Conservation (phyloP, 2,797 vertebrate genomes). For the Choloepus didactylus region DNA sequence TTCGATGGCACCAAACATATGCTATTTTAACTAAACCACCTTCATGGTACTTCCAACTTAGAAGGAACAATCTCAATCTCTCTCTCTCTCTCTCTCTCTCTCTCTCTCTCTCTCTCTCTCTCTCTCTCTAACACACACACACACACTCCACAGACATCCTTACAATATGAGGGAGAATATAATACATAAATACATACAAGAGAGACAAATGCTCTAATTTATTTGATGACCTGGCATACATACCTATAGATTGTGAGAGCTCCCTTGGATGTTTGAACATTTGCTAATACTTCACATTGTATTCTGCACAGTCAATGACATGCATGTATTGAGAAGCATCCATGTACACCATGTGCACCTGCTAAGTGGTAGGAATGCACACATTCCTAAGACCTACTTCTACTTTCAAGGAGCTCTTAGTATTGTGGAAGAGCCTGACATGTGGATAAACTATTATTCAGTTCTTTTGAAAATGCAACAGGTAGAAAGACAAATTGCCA, state of each 20-base stretch:
- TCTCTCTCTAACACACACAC: background rate
- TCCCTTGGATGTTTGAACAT: background rate
- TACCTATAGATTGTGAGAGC: background rate
- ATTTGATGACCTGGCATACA: background rate
- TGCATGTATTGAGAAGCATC: background rate
- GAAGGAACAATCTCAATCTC: background rate
- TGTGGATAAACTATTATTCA: background rate
- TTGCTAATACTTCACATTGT: background rate
- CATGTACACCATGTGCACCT: background rate
- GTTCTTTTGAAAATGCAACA: constrained; percentile 43
- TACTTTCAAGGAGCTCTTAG: background rate
- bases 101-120: background rate
- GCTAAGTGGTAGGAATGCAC: background rate
- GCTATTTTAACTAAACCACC: background rate
- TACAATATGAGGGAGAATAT: background rate
- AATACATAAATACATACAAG: background rate
- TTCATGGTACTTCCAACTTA: background rate
- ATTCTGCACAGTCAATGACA: background rate
- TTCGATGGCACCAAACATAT: background rate
- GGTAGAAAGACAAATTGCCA: background rate
- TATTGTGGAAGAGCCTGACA: background rate
- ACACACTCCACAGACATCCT: background rate
- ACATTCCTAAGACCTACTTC: background rate
- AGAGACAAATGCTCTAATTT: background rate
- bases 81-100: background rate